These are phyloP conservation scores for Haliclona indistincta DNA, from an alignment of 37 sponge, comb jelly and placozoan genomes.

Conservation along the genomic window DNA sequence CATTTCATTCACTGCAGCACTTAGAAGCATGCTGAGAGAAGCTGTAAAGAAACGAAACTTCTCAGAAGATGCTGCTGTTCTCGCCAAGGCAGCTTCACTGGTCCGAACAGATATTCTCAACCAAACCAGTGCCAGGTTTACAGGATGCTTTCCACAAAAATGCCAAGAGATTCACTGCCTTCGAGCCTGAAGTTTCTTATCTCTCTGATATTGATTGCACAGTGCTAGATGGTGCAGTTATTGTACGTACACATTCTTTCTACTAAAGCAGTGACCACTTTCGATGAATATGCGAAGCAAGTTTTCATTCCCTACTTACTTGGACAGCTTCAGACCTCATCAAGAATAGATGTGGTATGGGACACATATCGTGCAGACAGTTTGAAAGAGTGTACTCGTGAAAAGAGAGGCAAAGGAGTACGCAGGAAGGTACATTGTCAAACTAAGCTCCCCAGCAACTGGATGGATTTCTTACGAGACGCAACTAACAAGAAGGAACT, in stretches of 20 bases:
- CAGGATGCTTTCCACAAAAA: too few species aligned
- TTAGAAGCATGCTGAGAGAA: too few species aligned
- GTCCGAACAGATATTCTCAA: too few species aligned
- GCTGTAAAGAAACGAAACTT: too few species aligned
- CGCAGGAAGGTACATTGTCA: neutral
- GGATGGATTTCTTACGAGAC: conserved; percentile 36
- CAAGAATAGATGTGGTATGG: conserved; percentile 17
- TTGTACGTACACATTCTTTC: too few species aligned
- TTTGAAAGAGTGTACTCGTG: conserved; percentile 18
- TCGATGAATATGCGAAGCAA: conserved; percentile 17
- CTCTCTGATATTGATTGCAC: conserved; percentile 14
- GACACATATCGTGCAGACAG: conserved; percentile 4
- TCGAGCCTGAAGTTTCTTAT: conserved; percentile 25
- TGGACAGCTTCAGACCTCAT: neutral
- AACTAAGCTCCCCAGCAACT: neutral
- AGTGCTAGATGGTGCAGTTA: too few species aligned
- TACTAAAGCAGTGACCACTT: conserved; percentile 9
- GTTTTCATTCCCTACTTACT: conserved; percentile 11
- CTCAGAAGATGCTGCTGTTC: too few species aligned
- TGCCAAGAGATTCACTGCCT: conserved; percentile 16
- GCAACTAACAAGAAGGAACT: conserved; percentile 38
- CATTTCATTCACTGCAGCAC: too few species aligned
- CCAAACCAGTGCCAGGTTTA: too few species aligned
- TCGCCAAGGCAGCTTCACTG: too few species aligned
- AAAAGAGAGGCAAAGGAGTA: conserved; percentile 22